A percentile compares a stretch with the other conserved stretches of the same genome.
Evolutionary conservation across 2,797 vertebrate species (phyloP).

Genomic region (Phylloscopus collybita): DNA sequence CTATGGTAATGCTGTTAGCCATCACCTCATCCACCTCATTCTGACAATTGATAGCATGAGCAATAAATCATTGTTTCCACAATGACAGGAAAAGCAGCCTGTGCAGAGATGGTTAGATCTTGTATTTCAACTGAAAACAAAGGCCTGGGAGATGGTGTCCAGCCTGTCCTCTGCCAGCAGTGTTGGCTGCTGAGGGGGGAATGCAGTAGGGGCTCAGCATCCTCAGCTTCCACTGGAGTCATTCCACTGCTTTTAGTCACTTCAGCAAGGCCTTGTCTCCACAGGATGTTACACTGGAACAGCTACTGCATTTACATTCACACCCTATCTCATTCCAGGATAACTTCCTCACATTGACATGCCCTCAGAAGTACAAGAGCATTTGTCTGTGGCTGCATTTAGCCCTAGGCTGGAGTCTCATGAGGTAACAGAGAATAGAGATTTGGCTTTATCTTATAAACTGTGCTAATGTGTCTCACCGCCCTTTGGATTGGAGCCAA

Average conservation of each 20-base stretch:
- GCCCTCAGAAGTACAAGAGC: constrained; percentile 56
- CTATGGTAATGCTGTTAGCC: background rate
- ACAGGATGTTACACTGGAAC: constrained; percentile 39
- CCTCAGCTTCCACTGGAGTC: background rate
- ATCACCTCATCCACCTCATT: background rate
- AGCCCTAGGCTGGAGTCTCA: constrained; percentile 63
- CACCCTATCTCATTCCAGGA: constrained; percentile 50
- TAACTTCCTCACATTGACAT: constrained; percentile 39
- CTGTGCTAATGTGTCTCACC: constrained; percentile 40
- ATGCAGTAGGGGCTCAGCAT: background rate
- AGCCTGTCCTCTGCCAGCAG: background rate
- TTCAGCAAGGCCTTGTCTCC: constrained; percentile 20
- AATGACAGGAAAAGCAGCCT: background rate
- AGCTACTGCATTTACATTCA: constrained; percentile 52
- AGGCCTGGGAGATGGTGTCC: background rate
- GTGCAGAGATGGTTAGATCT: background rate
- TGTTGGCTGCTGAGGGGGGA: background rate
- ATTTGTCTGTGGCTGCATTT: constrained; percentile 51
- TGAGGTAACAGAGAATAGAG: constrained; percentile 48
- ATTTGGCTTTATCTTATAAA: constrained; percentile 64
- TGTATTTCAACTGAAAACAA: background rate
- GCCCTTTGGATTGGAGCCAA: constrained; percentile 49
- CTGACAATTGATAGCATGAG: background rate
- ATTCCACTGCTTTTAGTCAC: constrained; percentile 29
- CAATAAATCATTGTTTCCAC: background rate